phyloP scores from a whole-genome alignment of 2,797 vertebrate species.

The Rhinoraja longicauda region DNA sequence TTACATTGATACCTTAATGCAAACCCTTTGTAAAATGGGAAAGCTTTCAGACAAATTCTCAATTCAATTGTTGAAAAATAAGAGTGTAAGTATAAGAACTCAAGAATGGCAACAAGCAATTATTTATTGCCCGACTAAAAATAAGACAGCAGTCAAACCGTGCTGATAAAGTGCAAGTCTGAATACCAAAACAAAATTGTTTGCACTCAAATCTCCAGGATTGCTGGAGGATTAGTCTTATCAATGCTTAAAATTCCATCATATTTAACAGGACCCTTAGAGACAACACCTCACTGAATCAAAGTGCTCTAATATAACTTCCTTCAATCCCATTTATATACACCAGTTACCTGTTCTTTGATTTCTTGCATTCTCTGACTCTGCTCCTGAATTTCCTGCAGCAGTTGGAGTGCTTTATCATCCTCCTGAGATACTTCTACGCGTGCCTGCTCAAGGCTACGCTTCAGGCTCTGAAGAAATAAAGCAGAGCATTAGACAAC shows the following conservation, averaged over 20 bases:
- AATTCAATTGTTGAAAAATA: background rate
- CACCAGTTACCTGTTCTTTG: constrained; percentile 84
- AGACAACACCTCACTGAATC: background rate
- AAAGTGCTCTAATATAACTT: background rate
- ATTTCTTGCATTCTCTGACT: constrained; percentile 98
- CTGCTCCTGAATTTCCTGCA: constrained; percentile 96
- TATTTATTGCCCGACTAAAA: background rate
- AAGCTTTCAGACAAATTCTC: background rate
- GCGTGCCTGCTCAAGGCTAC: constrained; percentile 94
- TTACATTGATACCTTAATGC: background rate
- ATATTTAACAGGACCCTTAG: background rate
- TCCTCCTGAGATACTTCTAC: constrained; percentile 98
- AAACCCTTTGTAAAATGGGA: background rate
- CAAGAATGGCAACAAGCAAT: background rate
- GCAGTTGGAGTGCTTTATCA: constrained; percentile 93
- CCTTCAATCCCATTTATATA: background rate
- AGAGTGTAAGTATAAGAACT: background rate
- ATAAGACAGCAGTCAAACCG: background rate
- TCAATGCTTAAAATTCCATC: background rate
- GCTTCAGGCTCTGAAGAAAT: constrained; percentile 88
- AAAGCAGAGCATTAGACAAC: background rate
- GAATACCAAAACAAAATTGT: background rate
- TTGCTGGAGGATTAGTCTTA: background rate
- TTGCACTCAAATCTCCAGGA: background rate
- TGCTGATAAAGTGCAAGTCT: background rate